Evolutionary conservation across 2,888 invertebrate genomes (phyloP), one percentile per base, ranked within the genome.

Genomic region (Galerucella pusilla): DNA sequence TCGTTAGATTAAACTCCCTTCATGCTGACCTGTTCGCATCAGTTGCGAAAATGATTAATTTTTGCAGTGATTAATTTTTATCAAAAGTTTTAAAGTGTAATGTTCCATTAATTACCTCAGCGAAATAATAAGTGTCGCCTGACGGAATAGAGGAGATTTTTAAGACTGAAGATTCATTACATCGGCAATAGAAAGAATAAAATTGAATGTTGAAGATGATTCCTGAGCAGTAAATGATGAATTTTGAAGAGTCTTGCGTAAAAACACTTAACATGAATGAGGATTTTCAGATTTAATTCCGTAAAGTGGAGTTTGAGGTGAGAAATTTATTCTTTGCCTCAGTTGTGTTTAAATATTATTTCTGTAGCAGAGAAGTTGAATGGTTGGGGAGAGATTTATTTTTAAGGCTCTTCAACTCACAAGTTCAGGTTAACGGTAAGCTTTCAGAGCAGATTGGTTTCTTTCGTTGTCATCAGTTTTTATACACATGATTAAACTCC

Each of bases 401-500:
- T 49, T 49, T 49, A 14, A 14, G 49, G 49, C 14, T 49, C 14
- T 49, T 14, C 0, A 49, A 14, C 49, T 49, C 14, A 14, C 46
- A 49, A 5, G 49, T 49, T 49, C 1, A 14, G 5, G 14, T 14
- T 49, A 0, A 49, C 49, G 14, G 49, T 11, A 14, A 12, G 49
- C 49, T 49, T 49, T 14, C 49, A 49, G 12, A 14, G 49, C 12
- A 14, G 1, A 35, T 61, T 54, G 16, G 42, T 63, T 52, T n/a
- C 54, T 59, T 73, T 73, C 57, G 46, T 73, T 68, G 28, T 45
- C 52, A 14, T 68, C 49, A 73, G 68, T 73, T 73, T 68, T 73
- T 64, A 57, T 16, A 73, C 73, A 73, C 73, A 60, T 64, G 73
- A 73, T 73, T 73, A 64, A 63, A 63, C 73, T 68, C 68, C 46